phyloP scores from a whole-genome alignment of 2,888 invertebrate species.

The Hermaeophaga mercurialis region DNA sequence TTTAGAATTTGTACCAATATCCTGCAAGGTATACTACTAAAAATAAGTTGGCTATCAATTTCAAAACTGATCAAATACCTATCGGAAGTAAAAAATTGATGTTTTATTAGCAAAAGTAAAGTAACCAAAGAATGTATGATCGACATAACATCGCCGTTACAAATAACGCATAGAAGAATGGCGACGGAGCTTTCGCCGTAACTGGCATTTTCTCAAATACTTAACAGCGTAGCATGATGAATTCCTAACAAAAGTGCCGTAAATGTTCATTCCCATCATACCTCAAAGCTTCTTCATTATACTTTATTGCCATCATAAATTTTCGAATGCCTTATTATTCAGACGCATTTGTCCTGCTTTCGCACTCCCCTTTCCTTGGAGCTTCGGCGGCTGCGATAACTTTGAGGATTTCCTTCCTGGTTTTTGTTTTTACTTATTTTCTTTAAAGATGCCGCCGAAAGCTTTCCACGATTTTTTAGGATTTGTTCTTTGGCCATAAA shows the following conservation, averaged over 20 bases:
- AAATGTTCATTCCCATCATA: constrained; percentile 23
- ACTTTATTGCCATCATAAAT: constrained; percentile 20
- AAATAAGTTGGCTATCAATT: no score
- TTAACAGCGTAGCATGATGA: constrained; percentile 18
- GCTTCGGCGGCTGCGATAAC: neutral
- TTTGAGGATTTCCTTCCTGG: neutral
- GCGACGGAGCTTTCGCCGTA: constrained; percentile 1
- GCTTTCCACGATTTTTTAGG: no score
- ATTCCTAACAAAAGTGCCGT: constrained; percentile 19
- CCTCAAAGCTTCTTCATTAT: constrained; percentile 22
- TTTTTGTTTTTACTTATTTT: neutral
- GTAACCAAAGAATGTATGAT: neutral
- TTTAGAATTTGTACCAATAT: no score
- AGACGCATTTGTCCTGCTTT: constrained; percentile 19
- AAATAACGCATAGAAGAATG: neutral
- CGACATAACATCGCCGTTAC: neutral
- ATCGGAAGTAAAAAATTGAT: no score
- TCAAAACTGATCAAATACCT: no score
- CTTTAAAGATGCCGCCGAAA: no score
- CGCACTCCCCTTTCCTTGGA: neutral
- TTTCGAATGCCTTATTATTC: constrained; percentile 17
- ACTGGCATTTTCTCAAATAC: constrained; percentile 17
- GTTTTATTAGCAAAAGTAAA: no score
- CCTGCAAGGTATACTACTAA: no score
- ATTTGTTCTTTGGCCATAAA: no score